Conservation (phyloP, 2,888 invertebrate species). For the Sabellastarte sp. region DNA sequence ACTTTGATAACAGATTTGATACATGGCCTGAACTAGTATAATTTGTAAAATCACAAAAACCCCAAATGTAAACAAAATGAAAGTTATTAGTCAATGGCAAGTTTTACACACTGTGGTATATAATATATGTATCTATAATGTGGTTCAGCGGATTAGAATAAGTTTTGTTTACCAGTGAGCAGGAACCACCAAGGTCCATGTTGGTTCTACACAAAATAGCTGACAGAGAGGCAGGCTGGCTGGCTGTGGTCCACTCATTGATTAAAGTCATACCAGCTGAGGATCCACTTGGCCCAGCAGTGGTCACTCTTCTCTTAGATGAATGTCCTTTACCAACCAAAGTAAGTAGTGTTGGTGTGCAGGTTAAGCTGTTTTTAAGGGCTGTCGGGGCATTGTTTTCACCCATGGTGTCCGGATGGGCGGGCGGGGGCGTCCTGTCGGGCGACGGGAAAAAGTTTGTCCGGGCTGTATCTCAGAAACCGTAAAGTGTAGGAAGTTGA, state of each 20-base stretch:
- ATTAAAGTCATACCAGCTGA: constrained; percentile 76
- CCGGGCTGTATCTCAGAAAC: too few relatives aligned
- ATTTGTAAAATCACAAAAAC: too few relatives aligned
- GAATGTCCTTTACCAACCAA: constrained; percentile 88
- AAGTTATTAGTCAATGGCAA: not conserved
- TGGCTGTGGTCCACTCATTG: constrained; percentile 80
- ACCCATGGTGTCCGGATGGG: too few relatives aligned
- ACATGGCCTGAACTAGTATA: too few relatives aligned
- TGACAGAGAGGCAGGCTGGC: constrained; percentile 71
- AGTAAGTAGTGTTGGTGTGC: constrained; percentile 41
- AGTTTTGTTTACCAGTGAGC: constrained; percentile 68
- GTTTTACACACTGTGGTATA: not conserved
- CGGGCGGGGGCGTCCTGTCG: too few relatives aligned
- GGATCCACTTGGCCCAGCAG: constrained; percentile 82
- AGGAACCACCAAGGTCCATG: constrained; percentile 82
- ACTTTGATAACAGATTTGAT: too few relatives aligned
- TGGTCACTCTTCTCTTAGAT: constrained; percentile 83
- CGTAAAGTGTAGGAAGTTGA: too few relatives aligned
- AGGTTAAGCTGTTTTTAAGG: too few relatives aligned
- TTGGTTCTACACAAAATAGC: constrained; percentile 80
- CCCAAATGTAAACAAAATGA: too few relatives aligned
- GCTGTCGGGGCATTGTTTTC: too few relatives aligned
- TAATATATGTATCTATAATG: not conserved
- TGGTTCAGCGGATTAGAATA: not conserved
- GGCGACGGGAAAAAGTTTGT: too few relatives aligned